Evolutionary conservation across 2,113 vertebrate species (phyloP), one percentile per base, ranked within the genome.

Genomic region (Melanerpes formicivorus): DNA sequence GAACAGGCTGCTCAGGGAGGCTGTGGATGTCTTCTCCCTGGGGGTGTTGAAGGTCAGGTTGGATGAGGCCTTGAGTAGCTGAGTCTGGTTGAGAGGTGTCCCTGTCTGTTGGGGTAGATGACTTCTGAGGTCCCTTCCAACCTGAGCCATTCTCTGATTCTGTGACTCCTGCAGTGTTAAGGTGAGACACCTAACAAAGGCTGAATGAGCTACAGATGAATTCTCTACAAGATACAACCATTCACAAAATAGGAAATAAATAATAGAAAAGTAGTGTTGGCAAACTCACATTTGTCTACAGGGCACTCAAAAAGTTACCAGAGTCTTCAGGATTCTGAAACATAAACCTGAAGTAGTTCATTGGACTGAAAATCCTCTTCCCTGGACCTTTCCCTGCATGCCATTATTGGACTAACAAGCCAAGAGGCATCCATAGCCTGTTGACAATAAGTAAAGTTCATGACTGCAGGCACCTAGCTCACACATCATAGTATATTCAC

Each of bases 401-500:
- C 8, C 12, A 71, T 70, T 21, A 9, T 27, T 15, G 37, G 30
- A 37, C 7, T 46, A 37, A 63, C 7, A 48, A 86, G 15, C 22
- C 63, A 32, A 75, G 44, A 32, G 11, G 3, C 27, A 60, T 75
- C 82, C 64, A 29, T 34, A 22, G 29, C 34, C 42, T 65, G 16
- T 0, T 30, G 71, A 75, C 22, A 25, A 50, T 4, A 3, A 15
- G 11, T 8, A 8, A 32, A 70, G 46, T 22, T 56, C 6, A 2
- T 30, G 27, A 14, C 4, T 67, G 30, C 42, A 80, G 25, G 26
- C 63, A 37, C n/a, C 27, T 3, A 66, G 25, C 8, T 52, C 37
- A 19, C 13, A 16, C 7, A 5, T 3, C 27, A 26, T 5, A 32
- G 10, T 14, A 25, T 16, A 19, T 29, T n/a, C 52, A 58, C 27